Evolutionary conservation across 2,888 invertebrate genomes (phyloP), one percentile per base, ranked within the genome.

Genomic region (Heliconius ismenius): DNA sequence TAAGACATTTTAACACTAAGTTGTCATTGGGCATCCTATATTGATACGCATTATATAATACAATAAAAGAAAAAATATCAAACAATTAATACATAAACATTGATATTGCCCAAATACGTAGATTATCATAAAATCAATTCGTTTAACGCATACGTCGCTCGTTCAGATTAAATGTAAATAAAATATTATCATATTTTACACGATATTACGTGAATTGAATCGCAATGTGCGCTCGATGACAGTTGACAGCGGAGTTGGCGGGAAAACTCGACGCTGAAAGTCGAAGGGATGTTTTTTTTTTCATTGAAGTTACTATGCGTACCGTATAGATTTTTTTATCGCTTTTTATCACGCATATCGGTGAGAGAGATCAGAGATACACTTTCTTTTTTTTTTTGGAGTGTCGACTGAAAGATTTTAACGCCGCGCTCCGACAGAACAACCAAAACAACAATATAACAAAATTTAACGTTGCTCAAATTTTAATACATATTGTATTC

Each of bases 161-260:
- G 67, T 67, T 43, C 67, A 67, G 67, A 43, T 67, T 67, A 67
- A 67, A 67, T 67, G 39, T 67, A 67, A 67, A 67, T 67, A 73
- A 73, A 62, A 63, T 62, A 70, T 73, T 73, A 60, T 62, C 73
- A 63, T 73, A 73, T 62, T 73, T 62, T 73, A 73, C 73, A 73
- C 26, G 74, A 28, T 49, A 74, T 68, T 54, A 58, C 76, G 65
- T 54, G 70, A 74, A 79, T 80, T 78, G 76, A 80, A 81, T 80
- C 77, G 81, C 79, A 79, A 81, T 81, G 80, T 81, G 79, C 79
- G 79, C 77, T 79, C 78, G 79, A 80, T 84, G 85, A 83, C 84
- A 83, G 82, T 80, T 85, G 86, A 85, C 84, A 83, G 83, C 80
- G 81, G 83, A 84, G 83, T 84, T 84, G 83, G 83, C 82, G 84